Conservation (phyloP, 64 coral and sea anemone genomes). For the Actinia equina region DNA sequence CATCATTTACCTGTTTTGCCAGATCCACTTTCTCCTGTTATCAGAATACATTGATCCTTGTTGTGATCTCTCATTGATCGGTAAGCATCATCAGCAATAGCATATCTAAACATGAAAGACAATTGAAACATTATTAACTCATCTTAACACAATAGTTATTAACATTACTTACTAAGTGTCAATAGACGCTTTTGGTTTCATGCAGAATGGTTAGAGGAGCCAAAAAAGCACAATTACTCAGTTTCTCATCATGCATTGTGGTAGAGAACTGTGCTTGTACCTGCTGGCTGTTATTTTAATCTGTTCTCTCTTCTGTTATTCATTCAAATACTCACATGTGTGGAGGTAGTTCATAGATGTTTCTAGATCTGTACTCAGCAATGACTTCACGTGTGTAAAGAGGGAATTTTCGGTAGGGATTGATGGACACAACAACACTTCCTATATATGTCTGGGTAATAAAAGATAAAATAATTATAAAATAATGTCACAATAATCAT, state of each 20-base stretch:
- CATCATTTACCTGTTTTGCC: slow-evolving; percentile 84
- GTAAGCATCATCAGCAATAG: slow-evolving; percentile 95
- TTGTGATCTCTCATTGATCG: slow-evolving; percentile 98
- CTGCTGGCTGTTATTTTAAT: too few relatives aligned
- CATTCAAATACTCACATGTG: slow-evolving; percentile 82
- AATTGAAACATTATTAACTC: too few relatives aligned
- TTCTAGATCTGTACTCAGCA: slow-evolving; percentile 90
- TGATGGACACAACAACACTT: slow-evolving; percentile 96
- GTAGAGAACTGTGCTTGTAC: too few relatives aligned
- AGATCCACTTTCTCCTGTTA: slow-evolving; percentile 96
- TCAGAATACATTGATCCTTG: slow-evolving; percentile 96
- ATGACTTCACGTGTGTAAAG: slow-evolving; percentile 91
- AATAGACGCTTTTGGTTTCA: too few relatives aligned
- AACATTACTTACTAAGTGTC: too few relatives aligned
- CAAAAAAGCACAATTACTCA: too few relatives aligned
- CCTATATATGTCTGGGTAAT: slow-evolving; percentile 88
- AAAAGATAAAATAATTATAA: background rate
- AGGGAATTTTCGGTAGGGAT: slow-evolving; percentile 93
- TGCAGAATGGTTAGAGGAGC: too few relatives aligned
- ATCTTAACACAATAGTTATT: too few relatives aligned
- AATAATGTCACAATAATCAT: background rate
- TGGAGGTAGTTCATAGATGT: slow-evolving; percentile 98
- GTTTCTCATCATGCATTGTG: too few relatives aligned
- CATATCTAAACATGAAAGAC: slow-evolving; percentile 51
- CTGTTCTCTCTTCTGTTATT: background rate